These are phyloP conservation scores for Heterotis niloticus DNA, from an alignment of 2,113 vertebrate genomes.

Conservation along the genomic window DNA sequence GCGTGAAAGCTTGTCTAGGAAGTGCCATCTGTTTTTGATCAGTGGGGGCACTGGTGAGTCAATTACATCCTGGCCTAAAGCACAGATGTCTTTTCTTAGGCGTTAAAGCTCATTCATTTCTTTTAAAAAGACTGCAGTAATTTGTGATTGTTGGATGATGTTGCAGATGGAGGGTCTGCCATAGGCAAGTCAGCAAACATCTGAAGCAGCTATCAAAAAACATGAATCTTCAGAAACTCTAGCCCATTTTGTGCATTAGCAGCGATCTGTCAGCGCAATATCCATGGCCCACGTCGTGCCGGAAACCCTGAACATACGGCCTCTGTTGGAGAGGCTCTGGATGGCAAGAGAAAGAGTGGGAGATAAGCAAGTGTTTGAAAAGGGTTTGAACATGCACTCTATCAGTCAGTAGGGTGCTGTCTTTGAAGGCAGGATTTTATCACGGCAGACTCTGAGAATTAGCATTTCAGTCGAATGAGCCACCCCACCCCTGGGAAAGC, in stretches of 20 bases:
- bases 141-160: constrained; percentile 39
- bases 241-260: constrained; percentile 44
- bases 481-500: neutral
- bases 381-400: constrained; percentile 12
- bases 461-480: constrained; percentile 25
- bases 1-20: no score
- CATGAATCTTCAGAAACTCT: constrained; percentile 17
- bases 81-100: constrained; percentile 6
- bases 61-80: no score
- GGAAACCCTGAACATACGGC: neutral
- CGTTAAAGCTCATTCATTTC: constrained; percentile 31
- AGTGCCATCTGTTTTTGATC: no score
- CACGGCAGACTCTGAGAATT: neutral
- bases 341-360: neutral
- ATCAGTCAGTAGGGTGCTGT: constrained; percentile 17
- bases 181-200: constrained; percentile 32
- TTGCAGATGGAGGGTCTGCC: constrained; percentile 30
- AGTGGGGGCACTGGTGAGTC: no score
- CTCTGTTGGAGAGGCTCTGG: neutral
- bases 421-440: constrained; percentile 23
- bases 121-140: constrained; percentile 40
- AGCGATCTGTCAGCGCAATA: no score
- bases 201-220: constrained; percentile 30
- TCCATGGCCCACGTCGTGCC: no score
- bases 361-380: constrained; percentile 6